Base-by-base conservation (phyloP, 2,888 invertebrate genomes). In the Pristionchus fissidentatus region DNA sequence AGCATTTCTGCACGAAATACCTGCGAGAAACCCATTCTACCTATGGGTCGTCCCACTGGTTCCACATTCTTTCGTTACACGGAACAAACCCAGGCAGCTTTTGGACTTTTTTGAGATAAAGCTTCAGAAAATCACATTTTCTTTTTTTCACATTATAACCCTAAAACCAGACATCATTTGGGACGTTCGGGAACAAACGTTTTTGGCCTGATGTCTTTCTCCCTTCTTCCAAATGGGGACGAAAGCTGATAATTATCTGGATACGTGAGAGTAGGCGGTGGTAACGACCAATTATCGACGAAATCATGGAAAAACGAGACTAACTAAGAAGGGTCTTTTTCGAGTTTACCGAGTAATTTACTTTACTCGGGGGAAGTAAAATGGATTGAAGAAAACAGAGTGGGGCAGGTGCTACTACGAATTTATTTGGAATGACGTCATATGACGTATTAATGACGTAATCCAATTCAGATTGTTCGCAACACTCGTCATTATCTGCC, bases 401-500 rank as follows among this genome's bases (percentile, higher is more conserved):
- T 55, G 52, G 52, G 52, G 52, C 26, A 26, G 22, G 3, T 35
- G 1, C 29, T 35, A 15, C 5, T 15, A 19, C 66, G 10, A n/a
- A 38, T 29, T 35, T 5, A 35, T 55, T 35, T 2, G 2, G 7
- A n/a, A 4, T 43, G 91, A 92, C 83, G 90, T 90, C 73, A 90
- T 91, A n/a, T n/a, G n/a, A 55, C 85, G 90, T 86, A 41, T 70
- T 82, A n/a, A 49, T 55, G 73, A 38, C 84, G n/a, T n/a, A n/a
- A n/a, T n/a, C n/a, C n/a, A n/a, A n/a, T 89, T 83, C 84, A 92
- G 92, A 84, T 93, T 73, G 87, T 92, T 55, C 91, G 92, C n/a
- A 87, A 89, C 79, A 92, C 92, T 15, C 90, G 92, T 81, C 93
- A 93, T 87, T 94, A 98, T 87, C 94, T 99, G 90, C 99, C 99